phyloP scores from a whole-genome alignment of 2,797 vertebrate species.

The Australoheros facetus region DNA sequence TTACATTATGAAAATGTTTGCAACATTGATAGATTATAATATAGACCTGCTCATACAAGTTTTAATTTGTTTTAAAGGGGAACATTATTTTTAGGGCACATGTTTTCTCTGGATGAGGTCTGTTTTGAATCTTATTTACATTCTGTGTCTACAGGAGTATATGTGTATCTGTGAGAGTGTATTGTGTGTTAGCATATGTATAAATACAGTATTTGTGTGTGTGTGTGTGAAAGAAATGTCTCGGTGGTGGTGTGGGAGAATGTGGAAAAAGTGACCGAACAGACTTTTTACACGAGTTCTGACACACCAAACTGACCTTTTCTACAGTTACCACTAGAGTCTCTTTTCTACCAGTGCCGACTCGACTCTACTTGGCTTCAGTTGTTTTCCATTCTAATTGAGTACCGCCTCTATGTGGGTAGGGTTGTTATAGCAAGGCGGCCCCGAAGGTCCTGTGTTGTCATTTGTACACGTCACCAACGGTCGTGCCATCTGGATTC shows the following conservation, averaged over 20 bases:
- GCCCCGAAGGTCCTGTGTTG: no score
- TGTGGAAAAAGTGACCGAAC: background rate
- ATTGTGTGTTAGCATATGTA: background rate
- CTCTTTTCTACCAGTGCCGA: no score
- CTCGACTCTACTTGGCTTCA: no score
- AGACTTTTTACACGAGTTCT: background rate
- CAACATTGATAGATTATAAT: background rate
- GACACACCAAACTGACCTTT: background rate
- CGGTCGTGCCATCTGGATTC: no score
- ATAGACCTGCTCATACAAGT: background rate
- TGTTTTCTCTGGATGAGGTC: background rate
- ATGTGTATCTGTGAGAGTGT: background rate
- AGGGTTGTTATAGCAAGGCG: no score
- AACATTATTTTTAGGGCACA: background rate
- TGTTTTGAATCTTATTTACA: background rate
- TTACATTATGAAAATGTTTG: background rate
- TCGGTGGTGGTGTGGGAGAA: background rate
- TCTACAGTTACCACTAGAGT: background rate
- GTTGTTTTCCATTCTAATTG: no score
- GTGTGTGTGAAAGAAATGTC: background rate
- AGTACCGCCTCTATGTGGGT: no score
- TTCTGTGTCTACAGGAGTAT: constrained; percentile 11
- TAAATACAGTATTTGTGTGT: background rate
- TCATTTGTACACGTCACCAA: no score
- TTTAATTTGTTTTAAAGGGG: background rate